Base-by-base conservation (phyloP, 2,888 invertebrate genomes). In the Drosophila mulleri region DNA sequence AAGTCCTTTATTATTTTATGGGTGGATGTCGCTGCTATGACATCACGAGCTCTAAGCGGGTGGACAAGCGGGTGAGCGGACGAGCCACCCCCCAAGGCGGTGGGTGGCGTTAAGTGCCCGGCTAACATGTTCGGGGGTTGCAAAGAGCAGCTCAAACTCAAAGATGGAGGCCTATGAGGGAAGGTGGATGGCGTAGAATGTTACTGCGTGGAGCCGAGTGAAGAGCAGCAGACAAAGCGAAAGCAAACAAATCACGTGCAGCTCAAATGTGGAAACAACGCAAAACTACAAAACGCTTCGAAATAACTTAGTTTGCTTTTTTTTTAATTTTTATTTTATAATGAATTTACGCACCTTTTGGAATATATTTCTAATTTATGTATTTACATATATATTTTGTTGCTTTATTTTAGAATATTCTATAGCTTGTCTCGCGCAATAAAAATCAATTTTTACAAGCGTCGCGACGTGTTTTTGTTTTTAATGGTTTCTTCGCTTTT, bases 391-490 rank as follows among this genome's bases (percentile, higher is more conserved):
- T 67, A 58, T 52, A 69, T 64, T 57, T 61, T 64, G 57, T 53
- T 68, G 1, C 6, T 18, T 18, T 32, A 35, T 63, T 68, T 68
- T 67, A 47, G 50, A 65, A 65, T 77, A 56, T 61, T 59, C 45
- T 64, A 66, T 18, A 8, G 56, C 54, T 67, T 75, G 73, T 73
- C 79, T 48, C 72, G 74, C 67, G 68, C 78, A 81, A 89, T 88
- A 81, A 87, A 89, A 87, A 87, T 87, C 89, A 89, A 87, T 87
- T 85, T 84, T 84, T 75, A 74, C 77, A 84, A 79, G 57, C 62
- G 83, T 74, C 70, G 78, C 88, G 85, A 60, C 72, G 67, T 59
- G 50, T 78, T 74, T 80, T 66, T 62, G 42, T 78, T 78, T 71
- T 75, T 72, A 75, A 61, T 77, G 68, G 65, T 61, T 75, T 70